Evolutionary conservation across 2,888 invertebrate genomes (phyloP), one percentile per base, ranked within the genome.

Genomic region (Aradus depressus): DNA sequence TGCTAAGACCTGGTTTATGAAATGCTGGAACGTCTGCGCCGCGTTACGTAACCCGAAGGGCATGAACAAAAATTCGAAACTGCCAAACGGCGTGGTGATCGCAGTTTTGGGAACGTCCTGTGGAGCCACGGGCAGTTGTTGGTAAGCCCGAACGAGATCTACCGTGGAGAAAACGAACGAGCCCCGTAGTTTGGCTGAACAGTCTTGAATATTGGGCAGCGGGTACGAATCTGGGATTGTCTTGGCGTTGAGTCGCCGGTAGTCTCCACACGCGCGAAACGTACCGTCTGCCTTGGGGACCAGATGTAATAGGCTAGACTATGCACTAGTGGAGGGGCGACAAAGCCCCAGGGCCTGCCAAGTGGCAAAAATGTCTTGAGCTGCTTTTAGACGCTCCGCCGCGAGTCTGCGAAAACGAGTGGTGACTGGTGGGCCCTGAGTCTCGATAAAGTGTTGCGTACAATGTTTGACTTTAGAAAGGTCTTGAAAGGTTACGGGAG

Each of bases 261-360:
- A 70, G 55, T 62, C 66, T 3, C 68, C 68, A 49, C 68, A 65
- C 1, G 64, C 62, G 19, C 65, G 44, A 63, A 63, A 68, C 14
- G 39, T 44, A 8, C 58, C 59, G 10, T 52, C 41, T 42, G 56
- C 47, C 43, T 66, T 64, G 14, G 58, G 59, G 3, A 61, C 63
- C 44, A 63, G 26, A 43, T 62, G 62, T 1, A 64, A 58, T 8
- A 62, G 62, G 14, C 50, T 61, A 52, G 66, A 57, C 65, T 65
- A 67, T 12, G 62, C 58, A 28, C 64, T 63, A 5, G 54, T 53
- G 0, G 64, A 64, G 2, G 61, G 63, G 4, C 61, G 56, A 8
- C 59, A 51, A 4, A 62, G 59, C 10, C 64, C 64, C 19, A 56
- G 23, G 31, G 61, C 45, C 6, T 64, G 25, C 62, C 65, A 62